phyloP scores from a whole-genome alignment of 2,888 invertebrate genomes.

The Drosophila macrospina region DNA sequence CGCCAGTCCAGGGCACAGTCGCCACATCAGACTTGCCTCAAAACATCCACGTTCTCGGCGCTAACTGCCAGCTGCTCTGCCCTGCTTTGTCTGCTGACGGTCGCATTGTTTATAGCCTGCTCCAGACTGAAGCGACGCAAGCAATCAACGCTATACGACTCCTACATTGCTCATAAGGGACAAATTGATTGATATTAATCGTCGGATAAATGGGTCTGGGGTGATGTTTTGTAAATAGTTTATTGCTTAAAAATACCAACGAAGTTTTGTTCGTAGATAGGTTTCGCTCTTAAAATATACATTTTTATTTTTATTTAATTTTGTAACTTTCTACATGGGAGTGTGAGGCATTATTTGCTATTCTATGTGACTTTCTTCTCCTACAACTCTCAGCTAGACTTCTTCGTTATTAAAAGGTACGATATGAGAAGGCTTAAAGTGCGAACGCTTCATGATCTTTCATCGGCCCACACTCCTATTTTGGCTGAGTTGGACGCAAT shows the following conservation, averaged over 20 bases:
- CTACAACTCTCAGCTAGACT: too few relatives aligned
- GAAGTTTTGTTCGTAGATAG: conserved; percentile 61
- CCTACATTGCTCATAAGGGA: conserved; percentile 89
- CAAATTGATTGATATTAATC: conserved; percentile 86
- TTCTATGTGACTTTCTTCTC: too few relatives aligned
- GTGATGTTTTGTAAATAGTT: conserved; percentile 67
- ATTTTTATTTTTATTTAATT: conserved; percentile 18
- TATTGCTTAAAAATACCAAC: conserved; percentile 55
- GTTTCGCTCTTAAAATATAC: conserved; percentile 40
- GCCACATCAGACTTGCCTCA: conserved; percentile 88
- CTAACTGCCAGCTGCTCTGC: conserved; percentile 89
- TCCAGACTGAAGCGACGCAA: conserved; percentile 89
- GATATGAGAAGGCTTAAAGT: too few relatives aligned
- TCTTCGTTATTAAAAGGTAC: too few relatives aligned
- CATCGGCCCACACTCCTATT: too few relatives aligned
- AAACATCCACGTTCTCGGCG: conserved; percentile 89
- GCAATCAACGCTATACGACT: conserved; percentile 85
- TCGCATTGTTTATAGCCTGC: conserved; percentile 91
- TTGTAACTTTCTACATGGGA: too few relatives aligned
- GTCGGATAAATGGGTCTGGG: conserved; percentile 23
- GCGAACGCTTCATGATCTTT: too few relatives aligned
- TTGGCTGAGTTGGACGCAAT: too few relatives aligned
- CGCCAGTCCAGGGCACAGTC: conserved; percentile 47
- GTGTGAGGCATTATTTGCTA: too few relatives aligned
- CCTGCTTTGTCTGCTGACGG: conserved; percentile 90